These are phyloP conservation scores for Antechinus stuartii DNA, from an alignment of 2,113 vertebrate species.

Conservation along the genomic window DNA sequence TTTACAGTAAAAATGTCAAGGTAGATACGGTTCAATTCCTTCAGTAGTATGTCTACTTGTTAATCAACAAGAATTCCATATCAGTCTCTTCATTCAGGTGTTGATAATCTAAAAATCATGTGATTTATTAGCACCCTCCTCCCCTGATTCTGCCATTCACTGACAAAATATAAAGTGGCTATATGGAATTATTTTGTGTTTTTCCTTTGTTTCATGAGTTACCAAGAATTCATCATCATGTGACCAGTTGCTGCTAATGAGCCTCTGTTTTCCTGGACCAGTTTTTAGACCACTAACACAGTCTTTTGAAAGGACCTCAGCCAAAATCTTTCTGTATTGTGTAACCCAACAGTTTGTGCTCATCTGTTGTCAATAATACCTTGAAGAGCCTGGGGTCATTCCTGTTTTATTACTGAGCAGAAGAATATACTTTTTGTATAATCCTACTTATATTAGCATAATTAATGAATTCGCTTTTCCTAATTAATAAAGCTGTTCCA, in stretches of 20 bases:
- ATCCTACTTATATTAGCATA: neutral
- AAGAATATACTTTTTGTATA: neutral
- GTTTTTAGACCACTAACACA: neutral
- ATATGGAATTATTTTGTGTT: neutral
- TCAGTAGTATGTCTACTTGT: neutral
- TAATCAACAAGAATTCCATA: neutral
- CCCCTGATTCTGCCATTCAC: neutral
- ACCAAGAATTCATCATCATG: neutral
- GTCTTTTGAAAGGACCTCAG: neutral
- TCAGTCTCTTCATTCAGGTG: neutral
- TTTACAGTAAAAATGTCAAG: neutral
- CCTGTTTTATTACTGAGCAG: neutral
- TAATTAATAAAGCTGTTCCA: neutral
- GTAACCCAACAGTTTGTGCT: neutral
- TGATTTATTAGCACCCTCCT: no score
- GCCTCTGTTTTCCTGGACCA: neutral
- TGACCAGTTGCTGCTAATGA: neutral
- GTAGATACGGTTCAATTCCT: neutral
- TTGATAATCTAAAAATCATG: neutral
- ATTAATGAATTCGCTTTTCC: neutral
- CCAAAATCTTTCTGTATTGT: neutral
- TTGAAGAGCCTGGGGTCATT: neutral
- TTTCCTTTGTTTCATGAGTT: neutral
- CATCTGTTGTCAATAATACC: neutral
- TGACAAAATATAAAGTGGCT: neutral